Conservation (phyloP, 2,888 invertebrate genomes). For the Hydropsyche betteni region DNA sequence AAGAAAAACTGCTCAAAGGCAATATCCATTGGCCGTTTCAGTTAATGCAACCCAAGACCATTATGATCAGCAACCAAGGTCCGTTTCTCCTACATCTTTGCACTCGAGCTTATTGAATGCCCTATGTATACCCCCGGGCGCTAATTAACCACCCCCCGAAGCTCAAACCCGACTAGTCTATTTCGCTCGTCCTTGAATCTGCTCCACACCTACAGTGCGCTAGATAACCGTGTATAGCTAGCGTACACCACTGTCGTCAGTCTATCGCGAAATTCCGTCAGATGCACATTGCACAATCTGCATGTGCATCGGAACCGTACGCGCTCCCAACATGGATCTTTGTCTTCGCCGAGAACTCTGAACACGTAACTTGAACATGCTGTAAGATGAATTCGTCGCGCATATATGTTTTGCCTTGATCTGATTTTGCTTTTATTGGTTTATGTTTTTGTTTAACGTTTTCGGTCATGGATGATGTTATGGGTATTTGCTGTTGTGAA, state of each 20-base stretch:
- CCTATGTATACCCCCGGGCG: not conserved
- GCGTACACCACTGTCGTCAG: not conserved
- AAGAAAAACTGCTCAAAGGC: not conserved
- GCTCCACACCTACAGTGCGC: not conserved
- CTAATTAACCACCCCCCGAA: constrained; percentile 27
- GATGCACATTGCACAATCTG: constrained; percentile 1
- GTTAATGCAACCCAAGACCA: constrained; percentile 11
- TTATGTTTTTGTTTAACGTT: no score
- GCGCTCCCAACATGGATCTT: no score
- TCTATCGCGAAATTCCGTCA: constrained; percentile 6
- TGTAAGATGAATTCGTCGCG: no score
- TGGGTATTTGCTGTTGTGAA: no score
- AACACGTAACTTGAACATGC: no score
- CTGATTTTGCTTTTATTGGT: no score
- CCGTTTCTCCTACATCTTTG: not conserved
- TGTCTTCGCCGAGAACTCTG: no score
- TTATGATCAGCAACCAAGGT: constrained; percentile 27
- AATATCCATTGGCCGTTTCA: not conserved
- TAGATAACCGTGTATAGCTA: no score
- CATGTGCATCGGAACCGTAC: no score
- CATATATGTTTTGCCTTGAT: no score
- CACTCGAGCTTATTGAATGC: constrained; percentile 22
- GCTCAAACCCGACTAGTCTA: constrained; percentile 10
- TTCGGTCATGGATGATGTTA: no score
- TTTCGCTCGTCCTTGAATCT: constrained; percentile 1